Base-by-base conservation (phyloP, 1,140 invertebrate genomes). In the Brachionus calyciflorus region DNA sequence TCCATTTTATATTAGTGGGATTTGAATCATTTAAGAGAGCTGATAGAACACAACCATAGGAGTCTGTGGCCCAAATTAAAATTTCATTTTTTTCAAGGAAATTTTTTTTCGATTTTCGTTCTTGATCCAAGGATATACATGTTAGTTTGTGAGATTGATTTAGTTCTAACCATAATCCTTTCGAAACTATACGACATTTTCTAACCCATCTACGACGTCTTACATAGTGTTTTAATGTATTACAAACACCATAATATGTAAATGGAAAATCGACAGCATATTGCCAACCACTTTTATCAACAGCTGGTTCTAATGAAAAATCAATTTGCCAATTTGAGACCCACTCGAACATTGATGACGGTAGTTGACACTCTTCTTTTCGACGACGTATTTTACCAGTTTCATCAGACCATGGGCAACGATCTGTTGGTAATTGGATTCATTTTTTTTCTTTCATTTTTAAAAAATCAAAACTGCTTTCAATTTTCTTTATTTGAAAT, bases 231-330 rank as follows among this genome's bases (percentile, higher is more conserved):
- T 30, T 53, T 14, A 73, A 14, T 14, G 44, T 44, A 65, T 65
- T 65, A 12, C 60, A 44, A 14, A 65, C 60, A 41, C 19, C 60
- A 19, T 73, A 33, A 51, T 73, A 73, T 19, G 44, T 37, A n/a
- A 21, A 14, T 3, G 46, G 46, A 55, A 73, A 73, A 24, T 73
- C 51, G 26, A 73, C 28, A 21, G 69, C 69, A 73, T 73, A 73
- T 19, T 73, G 69, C 69, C 69, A 73, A 19, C 69, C 69, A 17
- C 51, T 46, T 40, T 51, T 49, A 28, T 73, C 69, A 9, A 73
- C 69, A 6, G 46, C 69, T 21, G 46, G 46, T 37, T 49, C 19
- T 41, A 55, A 33, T 19, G 46, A 51, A 41, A 41, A 73, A 55
- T 73, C 69, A 9, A 73, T 19, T 49, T 51, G 69, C 69, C 69